phyloP scores from a whole-genome alignment of 1,140 invertebrate genomes.

The Caenorhabditis inopinata region DNA sequence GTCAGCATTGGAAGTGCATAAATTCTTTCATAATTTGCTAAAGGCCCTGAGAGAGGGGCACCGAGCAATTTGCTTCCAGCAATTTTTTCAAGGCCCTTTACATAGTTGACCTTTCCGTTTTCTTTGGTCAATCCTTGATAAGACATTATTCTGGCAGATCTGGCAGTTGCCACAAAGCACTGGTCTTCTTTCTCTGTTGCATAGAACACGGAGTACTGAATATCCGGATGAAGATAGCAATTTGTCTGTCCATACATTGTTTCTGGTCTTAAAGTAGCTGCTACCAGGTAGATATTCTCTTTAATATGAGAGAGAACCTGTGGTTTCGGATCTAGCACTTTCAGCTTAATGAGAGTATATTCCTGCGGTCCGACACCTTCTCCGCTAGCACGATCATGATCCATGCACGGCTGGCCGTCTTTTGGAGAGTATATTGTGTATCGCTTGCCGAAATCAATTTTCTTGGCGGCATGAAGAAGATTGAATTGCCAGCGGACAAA shows the following conservation, averaged over 20 bases:
- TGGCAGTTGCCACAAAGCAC: constrained; percentile 81
- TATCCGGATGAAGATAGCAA: constrained; percentile 94
- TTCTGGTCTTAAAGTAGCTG: constrained; percentile 94
- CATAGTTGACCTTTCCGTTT: constrained; percentile 77
- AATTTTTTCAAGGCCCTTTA: constrained; percentile 69
- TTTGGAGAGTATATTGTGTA: constrained; percentile 94
- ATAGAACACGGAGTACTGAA: constrained; percentile 70
- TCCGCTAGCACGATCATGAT: constrained; percentile 90
- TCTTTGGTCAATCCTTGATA: constrained; percentile 86
- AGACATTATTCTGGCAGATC: constrained; percentile 89
- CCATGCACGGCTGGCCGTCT: constrained; percentile 98
- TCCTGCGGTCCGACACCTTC: constrained; percentile 97
- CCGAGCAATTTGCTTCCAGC: constrained; percentile 74
- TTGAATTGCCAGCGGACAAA: constrained; percentile 96
- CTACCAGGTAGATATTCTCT: constrained; percentile 80
- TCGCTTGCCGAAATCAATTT: constrained; percentile 93
- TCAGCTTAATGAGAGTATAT: constrained; percentile 95
- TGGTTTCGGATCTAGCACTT: constrained; percentile 71
- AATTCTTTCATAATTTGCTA: constrained; percentile 79
- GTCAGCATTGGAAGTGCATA: constrained; percentile 96
- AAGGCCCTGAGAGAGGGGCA: constrained; percentile 77
- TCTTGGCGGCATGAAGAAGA: constrained; percentile 81
- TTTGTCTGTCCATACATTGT: constrained; percentile 99
- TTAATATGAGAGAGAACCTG: constrained; percentile 42
- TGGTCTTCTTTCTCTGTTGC: constrained; percentile 71